These are phyloP conservation scores for Agrypnus murinus DNA, from an alignment of 2,888 invertebrate genomes.

Conservation along the genomic window DNA sequence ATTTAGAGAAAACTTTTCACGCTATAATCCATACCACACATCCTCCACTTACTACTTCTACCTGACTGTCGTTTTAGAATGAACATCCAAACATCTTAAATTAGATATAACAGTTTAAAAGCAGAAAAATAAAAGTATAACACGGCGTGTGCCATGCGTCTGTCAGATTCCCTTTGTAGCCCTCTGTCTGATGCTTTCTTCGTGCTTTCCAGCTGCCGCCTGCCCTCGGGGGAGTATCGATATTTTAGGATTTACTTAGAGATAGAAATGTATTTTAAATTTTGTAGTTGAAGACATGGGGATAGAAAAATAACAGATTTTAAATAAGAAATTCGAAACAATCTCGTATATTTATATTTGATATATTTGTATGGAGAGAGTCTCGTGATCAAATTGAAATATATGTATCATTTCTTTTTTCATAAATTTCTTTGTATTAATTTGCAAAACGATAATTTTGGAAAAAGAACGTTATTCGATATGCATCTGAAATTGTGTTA, in stretches of 20 bases:
- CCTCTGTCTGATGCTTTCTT: slow-evolving; percentile 26
- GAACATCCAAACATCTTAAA: slow-evolving; percentile 7
- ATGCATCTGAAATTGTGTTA: too few relatives aligned
- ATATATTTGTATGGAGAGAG: too few relatives aligned
- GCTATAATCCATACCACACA: too few relatives aligned
- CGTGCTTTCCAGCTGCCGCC: slow-evolving; percentile 44
- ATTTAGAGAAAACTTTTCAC: too few relatives aligned
- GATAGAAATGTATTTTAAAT: slow-evolving; percentile 19
- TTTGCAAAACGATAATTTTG: too few relatives aligned
- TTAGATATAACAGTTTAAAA: slow-evolving; percentile 34
- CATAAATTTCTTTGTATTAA: too few relatives aligned
- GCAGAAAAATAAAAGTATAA: slow-evolving; percentile 30
- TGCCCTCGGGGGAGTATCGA: slow-evolving; percentile 41
- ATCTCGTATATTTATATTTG: too few relatives aligned
- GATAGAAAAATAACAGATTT: background rate
- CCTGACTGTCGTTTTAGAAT: background rate
- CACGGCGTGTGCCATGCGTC: slow-evolving; percentile 35
- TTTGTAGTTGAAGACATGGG: background rate
- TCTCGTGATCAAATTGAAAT: too few relatives aligned
- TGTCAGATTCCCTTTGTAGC: slow-evolving; percentile 30
- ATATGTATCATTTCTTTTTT: too few relatives aligned
- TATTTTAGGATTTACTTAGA: slow-evolving; percentile 42
- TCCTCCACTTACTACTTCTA: too few relatives aligned
- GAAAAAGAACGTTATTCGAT: too few relatives aligned
- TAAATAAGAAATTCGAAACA: too few relatives aligned